These are phyloP conservation scores for Aquatica leii DNA, from an alignment of 2,888 invertebrate species.

Conservation along the genomic window DNA sequence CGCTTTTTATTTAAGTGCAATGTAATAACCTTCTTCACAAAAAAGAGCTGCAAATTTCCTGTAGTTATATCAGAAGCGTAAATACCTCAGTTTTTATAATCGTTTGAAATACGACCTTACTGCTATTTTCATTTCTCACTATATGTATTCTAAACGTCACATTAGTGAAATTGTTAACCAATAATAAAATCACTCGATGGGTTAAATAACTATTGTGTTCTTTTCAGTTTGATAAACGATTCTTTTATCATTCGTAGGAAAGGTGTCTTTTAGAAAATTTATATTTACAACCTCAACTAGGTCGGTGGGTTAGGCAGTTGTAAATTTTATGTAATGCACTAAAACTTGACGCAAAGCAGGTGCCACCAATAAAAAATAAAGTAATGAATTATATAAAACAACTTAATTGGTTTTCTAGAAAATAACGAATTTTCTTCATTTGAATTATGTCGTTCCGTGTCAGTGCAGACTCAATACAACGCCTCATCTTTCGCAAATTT, in stretches of 20 bases:
- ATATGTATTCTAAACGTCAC: not conserved
- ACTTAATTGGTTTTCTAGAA: conserved; percentile 50
- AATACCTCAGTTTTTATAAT: conserved; percentile 12
- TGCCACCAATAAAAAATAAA: conserved; percentile 50
- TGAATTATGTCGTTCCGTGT: not conserved
- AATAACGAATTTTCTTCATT: conserved; percentile 37
- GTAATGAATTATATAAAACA: conserved; percentile 45
- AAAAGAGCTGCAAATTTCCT: conserved; percentile 31
- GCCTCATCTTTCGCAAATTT: not conserved
- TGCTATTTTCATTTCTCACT: not conserved
- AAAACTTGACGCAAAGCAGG: conserved; percentile 52
- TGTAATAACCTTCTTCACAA: conserved; percentile 17
- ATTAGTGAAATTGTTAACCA: not conserved
- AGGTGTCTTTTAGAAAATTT: conserved; percentile 34
- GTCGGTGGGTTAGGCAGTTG: conserved; percentile 41
- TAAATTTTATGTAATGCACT: conserved; percentile 49
- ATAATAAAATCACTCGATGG: not conserved
- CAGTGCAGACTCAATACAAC: no score
- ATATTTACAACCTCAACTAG: conserved; percentile 34
- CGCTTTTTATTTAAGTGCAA: conserved; percentile 25
- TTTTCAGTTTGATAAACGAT: no score
- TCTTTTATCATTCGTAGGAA: conserved; percentile 24
- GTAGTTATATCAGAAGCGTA: conserved; percentile 18
- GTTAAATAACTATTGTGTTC: no score
- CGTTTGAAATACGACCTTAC: not conserved